A percentile compares a stretch with the other conserved stretches of the same genome.
Conservation (phyloP, 2,888 invertebrate species). For the Drosophila robusta region DNA sequence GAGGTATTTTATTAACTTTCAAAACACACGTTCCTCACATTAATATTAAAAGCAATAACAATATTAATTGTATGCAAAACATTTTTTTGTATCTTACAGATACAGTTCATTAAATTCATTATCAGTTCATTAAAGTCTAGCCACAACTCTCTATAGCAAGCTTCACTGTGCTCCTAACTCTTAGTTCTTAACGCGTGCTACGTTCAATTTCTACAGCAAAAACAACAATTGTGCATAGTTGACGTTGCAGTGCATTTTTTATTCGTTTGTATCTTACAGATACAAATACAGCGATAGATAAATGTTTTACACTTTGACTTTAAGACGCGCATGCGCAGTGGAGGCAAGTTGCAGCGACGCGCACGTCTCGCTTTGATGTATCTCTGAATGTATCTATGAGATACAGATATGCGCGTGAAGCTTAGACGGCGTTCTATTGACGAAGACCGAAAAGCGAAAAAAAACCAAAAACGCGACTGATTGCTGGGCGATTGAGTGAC, state of each 20-base stretch:
- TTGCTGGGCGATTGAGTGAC: constrained; percentile 76
- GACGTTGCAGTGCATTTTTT: not conserved
- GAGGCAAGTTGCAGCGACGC: constrained; percentile 8
- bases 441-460: constrained; percentile 3
- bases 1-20: too few species aligned
- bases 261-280: constrained; percentile 29
- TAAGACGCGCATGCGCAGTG: constrained; percentile 45
- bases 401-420: constrained; percentile 33
- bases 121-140: too few species aligned
- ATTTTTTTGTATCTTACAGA: not conserved
- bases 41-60: not conserved
- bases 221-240: constrained; percentile 15
- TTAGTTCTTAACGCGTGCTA: constrained; percentile 40
- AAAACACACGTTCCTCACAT: not conserved
- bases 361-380: constrained; percentile 27
- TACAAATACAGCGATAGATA: constrained; percentile 26
- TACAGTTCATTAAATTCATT: not conserved
- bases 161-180: constrained; percentile 17
- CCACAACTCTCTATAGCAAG: not conserved
- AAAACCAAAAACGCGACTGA: constrained; percentile 66
- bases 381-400: constrained; percentile 19
- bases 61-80: not conserved
- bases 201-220: constrained; percentile 28
- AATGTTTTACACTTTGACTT: constrained; percentile 31
- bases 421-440: constrained; percentile 20